These are phyloP conservation scores for Vombatus ursinus DNA, from an alignment of 2,113 vertebrate genomes.

Conservation along the genomic window DNA sequence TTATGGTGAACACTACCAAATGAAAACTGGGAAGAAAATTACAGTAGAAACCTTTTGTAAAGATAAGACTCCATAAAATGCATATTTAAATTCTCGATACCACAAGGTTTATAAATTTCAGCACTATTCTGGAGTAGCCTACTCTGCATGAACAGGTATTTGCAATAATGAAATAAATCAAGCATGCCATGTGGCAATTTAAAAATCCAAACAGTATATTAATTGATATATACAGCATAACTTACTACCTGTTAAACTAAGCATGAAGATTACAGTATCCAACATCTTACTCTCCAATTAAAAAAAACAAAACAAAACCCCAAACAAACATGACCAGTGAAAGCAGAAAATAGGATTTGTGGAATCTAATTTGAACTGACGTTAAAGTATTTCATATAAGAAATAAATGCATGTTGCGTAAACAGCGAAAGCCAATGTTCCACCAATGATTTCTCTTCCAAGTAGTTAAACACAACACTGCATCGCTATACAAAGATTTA, in stretches of 20 bases:
- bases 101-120: conserved; percentile 61
- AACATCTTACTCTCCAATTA: conserved; percentile 91
- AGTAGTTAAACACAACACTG: conserved; percentile 84
- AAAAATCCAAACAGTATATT: conserved; percentile 92
- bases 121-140: conserved; percentile 93
- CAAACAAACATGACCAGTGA: conserved; percentile 83
- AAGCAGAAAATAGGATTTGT: conserved; percentile 85
- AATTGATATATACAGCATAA: conserved; percentile 92
- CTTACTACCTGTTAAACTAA: conserved; percentile 99
- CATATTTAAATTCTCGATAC: neutral
- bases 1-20: conserved; percentile 86
- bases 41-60: neutral
- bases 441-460: conserved; percentile 89
- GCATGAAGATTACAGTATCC: conserved; percentile 92
- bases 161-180: conserved; percentile 89
- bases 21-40: neutral
- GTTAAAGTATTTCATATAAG: conserved; percentile 92
- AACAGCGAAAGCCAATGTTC: conserved; percentile 96
- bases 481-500: conserved; percentile 79
- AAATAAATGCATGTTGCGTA: conserved; percentile 98
- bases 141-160: conserved; percentile 94
- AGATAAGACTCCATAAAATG: neutral
- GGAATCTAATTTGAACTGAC: conserved; percentile 89
- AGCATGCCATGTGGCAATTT: conserved; percentile 95
- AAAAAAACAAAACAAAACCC: conserved; percentile 82